Evolutionary conservation across 2,888 invertebrate species (phyloP).

Genomic region (Synanthedon formicaeformis): DNA sequence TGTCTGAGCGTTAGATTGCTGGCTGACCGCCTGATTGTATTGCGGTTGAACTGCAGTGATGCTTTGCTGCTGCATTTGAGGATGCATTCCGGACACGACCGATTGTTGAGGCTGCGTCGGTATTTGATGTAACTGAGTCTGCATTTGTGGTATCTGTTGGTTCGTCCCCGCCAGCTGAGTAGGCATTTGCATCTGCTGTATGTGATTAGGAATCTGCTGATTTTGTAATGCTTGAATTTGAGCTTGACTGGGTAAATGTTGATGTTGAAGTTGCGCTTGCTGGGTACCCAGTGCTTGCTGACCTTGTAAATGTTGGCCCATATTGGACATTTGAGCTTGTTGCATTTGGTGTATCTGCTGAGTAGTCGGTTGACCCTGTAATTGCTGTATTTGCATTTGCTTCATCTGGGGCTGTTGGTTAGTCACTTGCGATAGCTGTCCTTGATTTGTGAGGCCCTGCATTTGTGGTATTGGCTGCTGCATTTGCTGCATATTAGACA

Average conservation of each 20-base stretch:
- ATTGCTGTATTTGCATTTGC: conserved; percentile 66
- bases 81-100: conserved; percentile 63
- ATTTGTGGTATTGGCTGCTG: conserved; percentile 66
- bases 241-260: conserved; percentile 62
- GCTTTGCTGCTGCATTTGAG: conserved; percentile 61
- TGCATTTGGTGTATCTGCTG: conserved; percentile 65
- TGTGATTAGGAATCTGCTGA: conserved; percentile 69
- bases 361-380: conserved; percentile 56
- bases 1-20: conserved; percentile 52
- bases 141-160: conserved; percentile 66
- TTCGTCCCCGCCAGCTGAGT: conserved; percentile 50
- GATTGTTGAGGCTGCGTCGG: conserved; percentile 64
- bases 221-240: conserved; percentile 65
- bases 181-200: conserved; percentile 66
- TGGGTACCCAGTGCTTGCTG: conserved; percentile 58
- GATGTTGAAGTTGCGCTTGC: conserved; percentile 64
- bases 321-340: conserved; percentile 60
- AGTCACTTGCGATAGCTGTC: conserved; percentile 56
- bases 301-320: conserved; percentile 59
- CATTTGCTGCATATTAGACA: conserved; percentile 62
- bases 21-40: conserved; percentile 63
- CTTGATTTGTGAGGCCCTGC: conserved; percentile 60
- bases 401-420: conserved; percentile 64
- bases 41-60: conserved; percentile 65
- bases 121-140: conserved; percentile 63